Conservation (phyloP, 1,140 invertebrate species). For the Bradynema listronoti region DNA sequence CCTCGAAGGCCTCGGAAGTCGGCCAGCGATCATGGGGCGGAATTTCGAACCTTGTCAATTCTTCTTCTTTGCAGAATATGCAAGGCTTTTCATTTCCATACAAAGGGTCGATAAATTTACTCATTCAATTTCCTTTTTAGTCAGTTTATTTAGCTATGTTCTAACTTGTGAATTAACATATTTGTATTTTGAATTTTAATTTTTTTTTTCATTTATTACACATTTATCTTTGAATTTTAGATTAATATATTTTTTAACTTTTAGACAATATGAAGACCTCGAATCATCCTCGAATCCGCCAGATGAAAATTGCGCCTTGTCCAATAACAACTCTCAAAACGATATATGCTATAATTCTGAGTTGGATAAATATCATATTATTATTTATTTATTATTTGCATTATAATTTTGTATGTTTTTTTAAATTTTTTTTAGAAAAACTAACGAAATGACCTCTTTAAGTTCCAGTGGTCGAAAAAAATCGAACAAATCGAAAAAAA, state of each 20-base stretch:
- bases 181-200: conserved; percentile 12
- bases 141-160: background rate
- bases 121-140: background rate
- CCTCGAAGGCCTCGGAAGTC: conserved; percentile 48
- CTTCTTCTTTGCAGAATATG: conserved; percentile 51
- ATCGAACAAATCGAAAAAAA: no score
- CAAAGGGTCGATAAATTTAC: conserved; percentile 35
- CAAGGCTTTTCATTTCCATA: conserved; percentile 6
- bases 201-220: conserved; percentile 6
- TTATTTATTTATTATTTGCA: no score
- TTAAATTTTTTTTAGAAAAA: no score
- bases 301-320: background rate
- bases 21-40: conserved; percentile 54
- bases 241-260: conserved; percentile 12
- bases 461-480: no score
- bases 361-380: no score
- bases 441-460: no score
- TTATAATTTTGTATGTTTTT: no score
- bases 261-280: conserved; percentile 47
- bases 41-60: conserved; percentile 50
- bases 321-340: background rate
- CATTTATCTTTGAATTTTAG: background rate
- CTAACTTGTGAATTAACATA: background rate
- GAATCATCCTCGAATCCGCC: conserved; percentile 20
- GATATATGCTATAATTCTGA: no score